These are phyloP conservation scores for Ceyx cyanopectus DNA, from an alignment of 2,113 vertebrate genomes.

Conservation along the genomic window DNA sequence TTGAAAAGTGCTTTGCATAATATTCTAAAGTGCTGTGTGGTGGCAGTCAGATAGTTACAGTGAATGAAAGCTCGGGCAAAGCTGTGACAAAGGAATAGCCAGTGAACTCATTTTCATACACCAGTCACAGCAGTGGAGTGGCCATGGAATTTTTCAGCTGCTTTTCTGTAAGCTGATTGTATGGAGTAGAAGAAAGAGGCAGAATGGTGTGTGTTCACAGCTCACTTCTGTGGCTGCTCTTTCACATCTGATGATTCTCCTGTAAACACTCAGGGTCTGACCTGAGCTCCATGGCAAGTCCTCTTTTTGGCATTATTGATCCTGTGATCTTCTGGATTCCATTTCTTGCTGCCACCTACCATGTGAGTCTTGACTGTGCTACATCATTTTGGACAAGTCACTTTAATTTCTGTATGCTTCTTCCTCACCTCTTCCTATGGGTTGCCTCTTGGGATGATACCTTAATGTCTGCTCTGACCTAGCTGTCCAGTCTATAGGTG, in stretches of 20 bases:
- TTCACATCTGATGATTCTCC: neutral
- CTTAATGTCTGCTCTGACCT: neutral
- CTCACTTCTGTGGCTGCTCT: neutral
- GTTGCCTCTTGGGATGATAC: neutral
- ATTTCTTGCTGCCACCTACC: neutral
- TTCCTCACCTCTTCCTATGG: neutral
- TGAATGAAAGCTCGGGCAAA: conserved; percentile 14
- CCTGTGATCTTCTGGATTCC: neutral
- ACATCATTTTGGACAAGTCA: neutral
- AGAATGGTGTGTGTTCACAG: neutral
- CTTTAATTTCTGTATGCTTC: neutral
- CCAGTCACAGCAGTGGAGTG: neutral
- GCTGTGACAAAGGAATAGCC: neutral
- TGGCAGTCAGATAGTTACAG: neutral
- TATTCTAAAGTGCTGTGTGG: neutral
- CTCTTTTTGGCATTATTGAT: neutral
- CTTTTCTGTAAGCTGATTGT: neutral
- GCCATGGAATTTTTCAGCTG: neutral
- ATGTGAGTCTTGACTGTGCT: neutral
- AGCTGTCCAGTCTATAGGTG: neutral
- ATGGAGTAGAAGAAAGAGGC: rapidly evolving
- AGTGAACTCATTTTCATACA: neutral
- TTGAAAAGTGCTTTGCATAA: conserved; percentile 29
- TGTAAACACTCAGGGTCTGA: neutral
- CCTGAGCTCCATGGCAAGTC: neutral